Percentiles rank a stretch among this genome's conserved stretches.
Conservation (phyloP, 2,888 invertebrate genomes). For the Dasypolia templi region DNA sequence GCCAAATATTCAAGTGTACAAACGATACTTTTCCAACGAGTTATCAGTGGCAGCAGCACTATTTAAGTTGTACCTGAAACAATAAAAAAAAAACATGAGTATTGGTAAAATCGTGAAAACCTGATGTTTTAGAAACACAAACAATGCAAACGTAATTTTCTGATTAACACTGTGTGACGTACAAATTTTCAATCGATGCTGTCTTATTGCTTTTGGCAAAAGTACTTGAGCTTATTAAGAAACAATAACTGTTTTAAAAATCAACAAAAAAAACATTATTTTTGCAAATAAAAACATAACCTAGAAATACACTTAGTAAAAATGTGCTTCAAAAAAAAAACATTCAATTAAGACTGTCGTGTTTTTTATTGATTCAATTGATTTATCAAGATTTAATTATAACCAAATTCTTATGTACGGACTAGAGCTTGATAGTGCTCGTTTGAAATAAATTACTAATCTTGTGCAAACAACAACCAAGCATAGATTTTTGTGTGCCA, state of each 20-base stretch:
- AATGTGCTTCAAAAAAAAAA: slow-evolving; percentile 2
- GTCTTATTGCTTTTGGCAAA: slow-evolving; percentile 14
- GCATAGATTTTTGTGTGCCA: neutral
- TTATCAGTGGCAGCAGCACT: slow-evolving; percentile 33
- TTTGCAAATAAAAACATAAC: slow-evolving; percentile 24
- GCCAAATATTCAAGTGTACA: slow-evolving; percentile 29
- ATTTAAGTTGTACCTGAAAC: slow-evolving; percentile 60
- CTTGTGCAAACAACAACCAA: neutral
- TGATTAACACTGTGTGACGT: slow-evolving; percentile 55
- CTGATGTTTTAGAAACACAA: slow-evolving; percentile 27
- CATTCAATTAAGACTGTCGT: neutral
- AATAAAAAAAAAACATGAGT: slow-evolving; percentile 34
- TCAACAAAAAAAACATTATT: neutral
- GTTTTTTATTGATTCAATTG: neutral
- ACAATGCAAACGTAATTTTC: slow-evolving; percentile 4
- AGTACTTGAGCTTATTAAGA: slow-evolving; percentile 6
- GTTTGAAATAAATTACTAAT: neutral
- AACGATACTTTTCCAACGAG: slow-evolving; percentile 39
- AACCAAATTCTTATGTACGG: too few species aligned
- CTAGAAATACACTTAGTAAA: slow-evolving; percentile 29
- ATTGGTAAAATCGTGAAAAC: slow-evolving; percentile 24
- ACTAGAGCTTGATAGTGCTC: neutral
- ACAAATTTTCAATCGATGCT: slow-evolving; percentile 31
- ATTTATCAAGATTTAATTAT: neutral
- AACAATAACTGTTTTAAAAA: slow-evolving; percentile 22